Conservation (phyloP, 1,140 invertebrate genomes). For the Melanaphis sacchari region DNA sequence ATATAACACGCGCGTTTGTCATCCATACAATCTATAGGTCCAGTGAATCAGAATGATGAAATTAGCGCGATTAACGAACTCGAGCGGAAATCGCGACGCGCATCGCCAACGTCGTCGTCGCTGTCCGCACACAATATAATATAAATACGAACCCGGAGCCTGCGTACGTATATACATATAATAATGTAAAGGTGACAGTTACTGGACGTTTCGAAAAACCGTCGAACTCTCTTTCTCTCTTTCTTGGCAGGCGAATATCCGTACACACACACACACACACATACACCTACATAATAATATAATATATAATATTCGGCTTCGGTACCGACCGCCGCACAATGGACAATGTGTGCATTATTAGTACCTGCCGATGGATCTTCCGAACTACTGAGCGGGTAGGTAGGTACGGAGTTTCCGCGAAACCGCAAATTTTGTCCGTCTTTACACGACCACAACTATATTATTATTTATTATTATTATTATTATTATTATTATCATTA, state of each 20-base stretch:
- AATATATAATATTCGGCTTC: background rate
- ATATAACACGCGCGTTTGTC: background rate
- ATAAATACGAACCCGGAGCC: background rate
- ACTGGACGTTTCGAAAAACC: background rate
- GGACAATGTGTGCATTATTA: background rate
- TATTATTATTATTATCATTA: background rate
- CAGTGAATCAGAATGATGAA: background rate
- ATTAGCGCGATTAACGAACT: slow-evolving; percentile 40
- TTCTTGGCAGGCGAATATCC: background rate
- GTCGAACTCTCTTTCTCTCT: background rate
- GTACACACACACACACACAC: background rate
- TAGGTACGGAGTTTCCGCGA: background rate
- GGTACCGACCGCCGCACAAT: background rate
- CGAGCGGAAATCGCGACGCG: slow-evolving; percentile 10
- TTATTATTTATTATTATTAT: background rate
- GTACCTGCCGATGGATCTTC: background rate
- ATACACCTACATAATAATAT: background rate
- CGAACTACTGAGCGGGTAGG: background rate
- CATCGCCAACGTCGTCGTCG: background rate
- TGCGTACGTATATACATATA: background rate
- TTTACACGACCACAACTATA: background rate
- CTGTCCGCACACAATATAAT: background rate
- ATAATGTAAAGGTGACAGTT: background rate
- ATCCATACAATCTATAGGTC: background rate
- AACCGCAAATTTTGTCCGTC: background rate